These are phyloP conservation scores for Ooceraea biroi DNA, from an alignment of 1,140 invertebrate genomes.

Conservation along the genomic window DNA sequence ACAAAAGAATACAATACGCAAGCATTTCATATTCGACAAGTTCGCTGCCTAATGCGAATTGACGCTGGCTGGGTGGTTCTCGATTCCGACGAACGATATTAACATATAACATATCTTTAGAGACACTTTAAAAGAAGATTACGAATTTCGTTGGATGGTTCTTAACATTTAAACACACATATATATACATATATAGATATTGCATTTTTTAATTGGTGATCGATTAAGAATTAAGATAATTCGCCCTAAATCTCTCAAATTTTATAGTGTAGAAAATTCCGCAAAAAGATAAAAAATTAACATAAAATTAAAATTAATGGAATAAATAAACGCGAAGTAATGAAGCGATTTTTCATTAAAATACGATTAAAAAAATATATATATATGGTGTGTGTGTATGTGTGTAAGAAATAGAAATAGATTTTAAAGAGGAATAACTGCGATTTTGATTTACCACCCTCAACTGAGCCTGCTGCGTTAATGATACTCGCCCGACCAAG, in stretches of 20 bases:
- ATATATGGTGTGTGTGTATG: too few relatives aligned
- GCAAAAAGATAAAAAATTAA: background rate
- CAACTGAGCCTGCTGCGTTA: slow-evolving; percentile 13
- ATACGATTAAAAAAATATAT: background rate
- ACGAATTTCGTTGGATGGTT: background rate
- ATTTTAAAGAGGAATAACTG: background rate
- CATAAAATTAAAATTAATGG: slow-evolving; percentile 22
- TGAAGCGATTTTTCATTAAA: slow-evolving; percentile 30
- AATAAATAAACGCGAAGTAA: slow-evolving; percentile 29
- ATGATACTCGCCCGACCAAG: slow-evolving; percentile 20
- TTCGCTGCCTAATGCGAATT: slow-evolving; percentile 18
- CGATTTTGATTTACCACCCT: slow-evolving; percentile 14
- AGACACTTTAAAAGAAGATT: background rate
- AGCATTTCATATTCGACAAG: slow-evolving; percentile 7
- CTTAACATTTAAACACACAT: background rate
- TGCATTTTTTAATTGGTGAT: slow-evolving; percentile 15
- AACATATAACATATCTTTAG: slow-evolving; percentile 21
- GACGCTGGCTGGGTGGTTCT: background rate
- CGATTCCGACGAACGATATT: background rate
- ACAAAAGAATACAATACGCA: slow-evolving; percentile 38
- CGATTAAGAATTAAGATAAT: slow-evolving; percentile 18
- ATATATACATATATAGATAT: background rate
- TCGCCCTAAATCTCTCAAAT: slow-evolving; percentile 10
- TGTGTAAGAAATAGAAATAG: background rate
- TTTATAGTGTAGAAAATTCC: slow-evolving; percentile 23